These are phyloP conservation scores for Xylota sylvarum DNA, from an alignment of 2,888 invertebrate genomes.

Conservation along the genomic window DNA sequence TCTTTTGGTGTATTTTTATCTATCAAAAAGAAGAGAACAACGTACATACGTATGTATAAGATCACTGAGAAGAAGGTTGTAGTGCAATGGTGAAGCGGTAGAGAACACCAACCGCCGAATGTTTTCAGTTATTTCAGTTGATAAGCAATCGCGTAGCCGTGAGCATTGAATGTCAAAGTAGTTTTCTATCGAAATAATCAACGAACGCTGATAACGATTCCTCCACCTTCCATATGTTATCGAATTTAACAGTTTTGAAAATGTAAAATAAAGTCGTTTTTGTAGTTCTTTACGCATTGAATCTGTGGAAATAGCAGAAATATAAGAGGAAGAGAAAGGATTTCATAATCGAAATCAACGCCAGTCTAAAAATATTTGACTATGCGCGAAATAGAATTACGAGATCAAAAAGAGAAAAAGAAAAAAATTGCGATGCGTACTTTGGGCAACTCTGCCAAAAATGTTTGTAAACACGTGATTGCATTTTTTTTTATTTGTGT, in stretches of 20 bases:
- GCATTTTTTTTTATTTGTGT: slow-evolving; percentile 25
- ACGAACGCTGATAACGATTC: slow-evolving; percentile 71
- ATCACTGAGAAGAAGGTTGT: slow-evolving; percentile 38
- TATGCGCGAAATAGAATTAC: slow-evolving; percentile 74
- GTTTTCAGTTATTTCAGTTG: slow-evolving; percentile 59
- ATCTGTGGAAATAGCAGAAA: slow-evolving; percentile 13
- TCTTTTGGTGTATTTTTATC: slow-evolving; percentile 67
- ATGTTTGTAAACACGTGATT: slow-evolving; percentile 76
- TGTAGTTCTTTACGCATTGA: background rate
- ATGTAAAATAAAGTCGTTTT: slow-evolving; percentile 32
- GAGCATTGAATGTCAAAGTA: slow-evolving; percentile 66
- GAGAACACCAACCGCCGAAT: slow-evolving; percentile 31
- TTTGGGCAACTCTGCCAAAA: slow-evolving; percentile 65
- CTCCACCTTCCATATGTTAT: slow-evolving; percentile 78
- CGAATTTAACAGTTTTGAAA: slow-evolving; percentile 68
- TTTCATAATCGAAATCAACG: slow-evolving; percentile 76
- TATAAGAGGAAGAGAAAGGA: slow-evolving; percentile 42
- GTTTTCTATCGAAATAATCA: slow-evolving; percentile 56
- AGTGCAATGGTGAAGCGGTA: slow-evolving; percentile 5
- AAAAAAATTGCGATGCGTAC: slow-evolving; percentile 65
- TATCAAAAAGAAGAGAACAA: slow-evolving; percentile 40
- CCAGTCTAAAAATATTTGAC: slow-evolving; percentile 74
- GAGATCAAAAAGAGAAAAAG: slow-evolving; percentile 62
- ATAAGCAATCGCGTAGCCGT: slow-evolving; percentile 71
- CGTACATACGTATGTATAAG: too few relatives aligned